Evolutionary conservation across 2,888 invertebrate species (phyloP), one percentile per base, ranked within the genome.

Genomic region (Amiota communis): DNA sequence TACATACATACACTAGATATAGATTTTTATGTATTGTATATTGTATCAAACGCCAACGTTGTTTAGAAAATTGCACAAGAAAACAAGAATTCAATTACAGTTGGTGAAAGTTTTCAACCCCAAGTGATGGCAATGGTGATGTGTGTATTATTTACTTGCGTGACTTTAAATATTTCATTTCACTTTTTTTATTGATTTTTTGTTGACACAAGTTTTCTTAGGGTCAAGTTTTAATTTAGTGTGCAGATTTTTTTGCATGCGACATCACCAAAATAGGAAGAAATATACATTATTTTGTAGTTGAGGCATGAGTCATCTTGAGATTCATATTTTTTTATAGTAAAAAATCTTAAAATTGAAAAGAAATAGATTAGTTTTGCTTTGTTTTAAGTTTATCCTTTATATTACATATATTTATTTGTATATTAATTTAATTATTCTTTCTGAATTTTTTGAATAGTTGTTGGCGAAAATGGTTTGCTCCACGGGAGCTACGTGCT

Each of bases 401-500:
- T 23, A 23, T 23, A 2, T 23, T 23, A 23, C 13, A 57, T 65
- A n/a, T n/a, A n/a, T 20, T 20, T 57, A 15, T 46, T 17, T 46
- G 23, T 17, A 12, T 67, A 46, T 64, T 56, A 36, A 48, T 53
- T 48, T n/a, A 15, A 15, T n/a, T 56, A 36, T 59, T 49, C 63
- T 61, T 53, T n/a, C 6, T 36, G 2, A 36, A n/a, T n/a, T n/a
- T 36, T 36, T 36, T 36, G 36, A 91, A 69, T 90, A 97, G 97
- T 89, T 95, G 96, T 86, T 94, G 95, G 92, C 92, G 93, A 82
- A 91, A 92, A 91, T 94, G 94, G 89, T 93, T 93, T 87, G 91
- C 95, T 74, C 93, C 93, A 81, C 92, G 94, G 80, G 95, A 96
- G 88, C 90, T 95, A 71, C 92, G 93, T 81, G 92, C 95, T 8